Base-by-base conservation (phyloP, 2,113 vertebrate genomes). In the Chunga burmeisteri region DNA sequence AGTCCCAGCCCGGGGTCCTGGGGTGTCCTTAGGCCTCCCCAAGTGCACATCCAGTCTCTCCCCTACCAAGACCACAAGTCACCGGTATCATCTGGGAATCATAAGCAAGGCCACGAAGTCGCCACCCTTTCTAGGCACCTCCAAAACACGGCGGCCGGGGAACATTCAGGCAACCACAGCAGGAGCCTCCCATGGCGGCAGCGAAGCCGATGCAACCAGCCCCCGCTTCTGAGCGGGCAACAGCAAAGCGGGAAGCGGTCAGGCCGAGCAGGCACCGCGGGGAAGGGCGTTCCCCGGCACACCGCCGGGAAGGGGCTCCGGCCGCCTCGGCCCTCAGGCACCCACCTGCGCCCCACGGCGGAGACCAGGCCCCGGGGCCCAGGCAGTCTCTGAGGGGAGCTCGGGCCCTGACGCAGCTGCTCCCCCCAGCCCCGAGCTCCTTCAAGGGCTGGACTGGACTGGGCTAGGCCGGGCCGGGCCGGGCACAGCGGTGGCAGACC, bases 271-370 rank as follows among this genome's bases (percentile, higher is more conserved):
- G 40, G 10, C 11, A 9, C 55, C 17, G 38, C 21, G 14, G 38
- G 27, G 32, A 30, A 4, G 18, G n/a, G 21, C 59, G 16, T 38
- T 36, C 65, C 79, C 40, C 50, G 2, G 16, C 44, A 23, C 46
- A 19, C 15, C 38, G 20, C 21, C 61, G 14, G 44, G 12, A 36
- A 13, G 6, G 52, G 59, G 8, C 3, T 46, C 3, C 71, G 15
- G 49, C 56, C 6, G 61, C 50, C 63, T 13, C 58, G 21, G 58
- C 32, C 47, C 52, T 50, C 36, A 7, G 81, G 15, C 74, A 86
- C 95, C 75, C 91, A 95, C 95, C 95, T 91, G 93, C 59, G 44
- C 53, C 78, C 47, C 17, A 46, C n/a, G 23, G 58, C 50, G 25
- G 40, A 34, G 46, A 36, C 71, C 56, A 8, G n/a, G 46, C 55